phyloP scores from a whole-genome alignment of 1,140 invertebrate species.

The Idris sp. region DNA sequence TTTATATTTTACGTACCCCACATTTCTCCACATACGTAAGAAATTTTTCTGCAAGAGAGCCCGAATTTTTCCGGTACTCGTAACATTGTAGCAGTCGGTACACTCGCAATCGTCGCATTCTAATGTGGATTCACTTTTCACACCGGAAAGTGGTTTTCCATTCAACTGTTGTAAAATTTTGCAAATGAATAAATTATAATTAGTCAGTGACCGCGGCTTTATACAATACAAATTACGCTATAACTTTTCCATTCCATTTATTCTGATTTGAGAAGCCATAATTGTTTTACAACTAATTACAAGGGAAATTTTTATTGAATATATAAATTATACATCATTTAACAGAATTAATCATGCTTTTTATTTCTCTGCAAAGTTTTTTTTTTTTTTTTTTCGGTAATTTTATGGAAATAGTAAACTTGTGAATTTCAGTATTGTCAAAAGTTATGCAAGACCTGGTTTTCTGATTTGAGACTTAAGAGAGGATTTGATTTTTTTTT shows the following conservation, averaged over 20 bases:
- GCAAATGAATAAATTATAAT: constrained; percentile 3
- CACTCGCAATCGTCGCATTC: constrained; percentile 81
- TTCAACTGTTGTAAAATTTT: constrained; percentile 76
- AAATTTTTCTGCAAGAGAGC: constrained; percentile 95
- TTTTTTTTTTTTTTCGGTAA: no score
- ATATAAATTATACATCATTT: no score
- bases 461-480: no score
- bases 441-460: constrained; percentile 17
- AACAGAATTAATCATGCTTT: no score
- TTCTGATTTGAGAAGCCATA: no score
- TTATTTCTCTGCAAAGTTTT: no score
- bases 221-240: no score
- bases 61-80: constrained; percentile 84
- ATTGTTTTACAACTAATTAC: no score
- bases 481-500: constrained; percentile 12
- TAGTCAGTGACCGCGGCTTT: no score
- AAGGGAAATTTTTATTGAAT: no score
- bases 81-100: constrained; percentile 80
- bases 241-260: no score
- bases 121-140: constrained; percentile 73
- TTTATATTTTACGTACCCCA: constrained; percentile 80
- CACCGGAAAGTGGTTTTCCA: constrained; percentile 78
- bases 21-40: constrained; percentile 94
- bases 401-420: not conserved
- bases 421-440: constrained; percentile 4